phyloP scores from a whole-genome alignment of 1,140 invertebrate species.

The Lepidurus couesii region DNA sequence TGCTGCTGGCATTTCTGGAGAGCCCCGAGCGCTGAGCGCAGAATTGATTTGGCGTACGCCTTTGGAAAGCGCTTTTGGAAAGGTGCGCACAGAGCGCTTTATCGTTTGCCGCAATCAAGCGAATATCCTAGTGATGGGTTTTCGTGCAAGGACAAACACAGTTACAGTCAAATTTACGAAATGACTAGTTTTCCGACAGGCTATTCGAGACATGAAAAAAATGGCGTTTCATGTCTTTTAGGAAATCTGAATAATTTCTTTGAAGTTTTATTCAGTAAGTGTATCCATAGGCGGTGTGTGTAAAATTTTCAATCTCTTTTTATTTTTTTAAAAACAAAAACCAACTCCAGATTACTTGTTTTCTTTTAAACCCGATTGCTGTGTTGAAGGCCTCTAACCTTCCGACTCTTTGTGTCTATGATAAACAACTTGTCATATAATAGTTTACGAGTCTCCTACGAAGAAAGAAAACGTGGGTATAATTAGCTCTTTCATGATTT shows the following conservation, averaged over 20 bases:
- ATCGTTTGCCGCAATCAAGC: slow-evolving; percentile 14
- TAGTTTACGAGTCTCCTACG: background rate
- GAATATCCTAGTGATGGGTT: background rate
- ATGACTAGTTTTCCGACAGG: background rate
- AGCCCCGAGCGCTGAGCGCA: background rate
- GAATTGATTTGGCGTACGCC: slow-evolving; percentile 5
- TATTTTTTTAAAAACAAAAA: too few relatives aligned
- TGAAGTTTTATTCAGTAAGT: too few relatives aligned
- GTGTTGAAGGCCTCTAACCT: too few relatives aligned
- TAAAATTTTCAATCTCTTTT: too few relatives aligned
- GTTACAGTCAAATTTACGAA: background rate
- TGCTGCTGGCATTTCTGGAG: background rate
- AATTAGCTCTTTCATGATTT: background rate
- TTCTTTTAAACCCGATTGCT: too few relatives aligned
- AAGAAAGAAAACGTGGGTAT: background rate
- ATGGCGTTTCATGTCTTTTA: background rate
- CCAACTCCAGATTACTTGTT: too few relatives aligned
- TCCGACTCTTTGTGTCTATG: too few relatives aligned
- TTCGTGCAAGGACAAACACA: background rate
- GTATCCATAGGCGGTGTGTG: too few relatives aligned
- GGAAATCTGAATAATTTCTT: too few relatives aligned
- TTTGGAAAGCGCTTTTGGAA: background rate
- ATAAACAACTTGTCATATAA: too few relatives aligned
- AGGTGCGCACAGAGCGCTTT: background rate
- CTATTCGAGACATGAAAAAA: background rate